A percentile compares a stretch with the other conserved stretches of the same genome.
phyloP scores from a whole-genome alignment of 2,113 vertebrate genomes.

The Brachypodius melanocephalos region DNA sequence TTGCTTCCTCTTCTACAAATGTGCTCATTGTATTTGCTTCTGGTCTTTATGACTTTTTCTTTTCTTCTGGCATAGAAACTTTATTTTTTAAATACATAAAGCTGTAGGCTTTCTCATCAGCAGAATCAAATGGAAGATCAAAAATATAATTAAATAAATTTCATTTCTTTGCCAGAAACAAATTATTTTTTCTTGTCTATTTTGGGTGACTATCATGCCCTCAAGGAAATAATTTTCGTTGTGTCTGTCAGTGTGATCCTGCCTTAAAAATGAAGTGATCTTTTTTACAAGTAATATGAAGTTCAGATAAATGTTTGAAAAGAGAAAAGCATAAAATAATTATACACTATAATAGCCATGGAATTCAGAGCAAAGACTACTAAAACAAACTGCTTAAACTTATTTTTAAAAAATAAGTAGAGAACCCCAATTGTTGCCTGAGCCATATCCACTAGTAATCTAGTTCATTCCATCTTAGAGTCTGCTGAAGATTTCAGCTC shows the following conservation, averaged over 20 bases:
- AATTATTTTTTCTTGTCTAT: constrained; percentile 45
- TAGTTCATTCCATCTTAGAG: not conserved
- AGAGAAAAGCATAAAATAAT: not conserved
- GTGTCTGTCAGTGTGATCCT: not conserved
- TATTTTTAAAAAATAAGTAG: not conserved
- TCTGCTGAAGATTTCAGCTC: not conserved
- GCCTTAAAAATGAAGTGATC: not conserved
- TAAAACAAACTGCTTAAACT: not conserved
- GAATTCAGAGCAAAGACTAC: not conserved
- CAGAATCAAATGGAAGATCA: constrained; percentile 7
- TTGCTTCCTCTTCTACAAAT: not conserved
- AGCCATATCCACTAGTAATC: not conserved
- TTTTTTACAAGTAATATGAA: not conserved
- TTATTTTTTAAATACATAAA: not conserved
- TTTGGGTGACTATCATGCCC: not conserved
- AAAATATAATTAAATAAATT: constrained; percentile 34
- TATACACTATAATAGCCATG: not conserved
- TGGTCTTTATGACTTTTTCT: not conserved
- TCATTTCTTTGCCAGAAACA: constrained; percentile 26
- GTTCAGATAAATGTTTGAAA: not conserved
- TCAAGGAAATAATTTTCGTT: not conserved
- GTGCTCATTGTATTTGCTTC: not conserved
- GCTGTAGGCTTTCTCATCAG: constrained; percentile 22
- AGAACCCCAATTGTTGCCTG: not conserved
- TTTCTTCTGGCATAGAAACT: not conserved